Percentiles rank a stretch among this genome's conserved stretches.
Conservation (phyloP, 2,888 invertebrate genomes). For the Horisme vitalbata region DNA sequence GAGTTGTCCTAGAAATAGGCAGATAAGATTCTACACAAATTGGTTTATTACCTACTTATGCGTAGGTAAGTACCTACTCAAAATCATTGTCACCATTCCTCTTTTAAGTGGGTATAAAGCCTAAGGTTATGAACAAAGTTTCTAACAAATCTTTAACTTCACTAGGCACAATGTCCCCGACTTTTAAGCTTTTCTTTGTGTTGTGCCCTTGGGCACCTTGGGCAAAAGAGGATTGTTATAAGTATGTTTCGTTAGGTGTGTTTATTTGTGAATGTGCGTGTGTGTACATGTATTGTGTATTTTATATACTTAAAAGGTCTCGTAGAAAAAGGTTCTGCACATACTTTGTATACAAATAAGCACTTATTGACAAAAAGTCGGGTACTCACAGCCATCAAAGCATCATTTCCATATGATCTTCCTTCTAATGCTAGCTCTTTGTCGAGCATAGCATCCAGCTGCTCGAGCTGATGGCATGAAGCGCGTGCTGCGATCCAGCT, state of each 20-base stretch:
- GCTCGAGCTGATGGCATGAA: conserved; percentile 90
- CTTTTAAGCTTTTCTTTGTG: conserved; percentile 14
- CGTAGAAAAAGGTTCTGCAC: background rate
- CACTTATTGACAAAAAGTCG: conserved; percentile 2
- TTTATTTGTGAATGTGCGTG: conserved; percentile 4
- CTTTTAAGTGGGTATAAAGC: conserved; percentile 3
- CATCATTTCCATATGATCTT: conserved; percentile 83
- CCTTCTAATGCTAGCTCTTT: conserved; percentile 87
- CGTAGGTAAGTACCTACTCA: conserved; percentile 15
- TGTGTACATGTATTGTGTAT: too few species aligned
- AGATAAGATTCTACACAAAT: conserved; percentile 15
- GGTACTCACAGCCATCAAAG: conserved; percentile 86
- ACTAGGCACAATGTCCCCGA: conserved; percentile 5
- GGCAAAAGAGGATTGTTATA: conserved; percentile 8
- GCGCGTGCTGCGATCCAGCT: conserved; percentile 92
- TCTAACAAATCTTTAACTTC: conserved; percentile 4
- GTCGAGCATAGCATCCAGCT: conserved; percentile 85
- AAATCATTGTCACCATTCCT: conserved; percentile 2
- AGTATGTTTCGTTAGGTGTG: background rate
- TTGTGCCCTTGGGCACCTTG: conserved; percentile 8
- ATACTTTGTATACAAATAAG: background rate
- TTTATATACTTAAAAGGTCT: background rate
- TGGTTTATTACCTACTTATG: conserved; percentile 12
- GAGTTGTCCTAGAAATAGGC: conserved; percentile 1
- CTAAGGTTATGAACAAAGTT: background rate